Conservation (phyloP, 2,113 vertebrate genomes). For the Brachyhypopomus occidentalis region DNA sequence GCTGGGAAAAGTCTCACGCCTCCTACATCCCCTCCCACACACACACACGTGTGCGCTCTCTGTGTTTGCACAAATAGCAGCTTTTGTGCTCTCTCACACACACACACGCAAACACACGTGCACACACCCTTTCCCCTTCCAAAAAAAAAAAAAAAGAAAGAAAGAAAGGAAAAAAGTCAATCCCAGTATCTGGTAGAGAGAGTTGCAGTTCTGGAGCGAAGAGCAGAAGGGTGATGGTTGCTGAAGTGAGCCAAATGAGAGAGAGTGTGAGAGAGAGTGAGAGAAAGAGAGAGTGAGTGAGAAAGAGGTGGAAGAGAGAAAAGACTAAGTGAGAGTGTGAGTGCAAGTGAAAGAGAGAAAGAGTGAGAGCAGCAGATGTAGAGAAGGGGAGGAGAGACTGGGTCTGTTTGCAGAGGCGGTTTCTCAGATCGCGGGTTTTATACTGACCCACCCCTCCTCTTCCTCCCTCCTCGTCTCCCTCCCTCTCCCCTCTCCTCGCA, state of each 20-base stretch:
- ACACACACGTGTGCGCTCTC: slow-evolving; percentile 49
- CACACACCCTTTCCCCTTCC: slow-evolving; percentile 61
- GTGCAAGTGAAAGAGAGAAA: slow-evolving; percentile 36
- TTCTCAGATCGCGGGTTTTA: slow-evolving; percentile 79
- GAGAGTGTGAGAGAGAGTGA: slow-evolving; percentile 57
- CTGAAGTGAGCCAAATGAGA: neutral
- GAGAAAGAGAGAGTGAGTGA: slow-evolving; percentile 42
- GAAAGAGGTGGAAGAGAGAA: slow-evolving; percentile 54
- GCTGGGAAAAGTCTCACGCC: slow-evolving; percentile 48
- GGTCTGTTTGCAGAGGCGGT: slow-evolving; percentile 74
- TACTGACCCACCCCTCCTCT: slow-evolving; percentile 60
- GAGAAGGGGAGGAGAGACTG: slow-evolving; percentile 56
- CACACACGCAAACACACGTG: slow-evolving; percentile 56
- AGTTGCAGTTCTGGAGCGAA: slow-evolving; percentile 45
- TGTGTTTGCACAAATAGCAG: too few relatives aligned
- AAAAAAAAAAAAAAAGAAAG: slow-evolving; percentile 30
- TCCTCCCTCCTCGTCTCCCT: slow-evolving; percentile 4
- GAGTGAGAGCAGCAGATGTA: slow-evolving; percentile 68
- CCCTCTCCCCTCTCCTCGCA: slow-evolving; percentile 23
- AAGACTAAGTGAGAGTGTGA: slow-evolving; percentile 41
- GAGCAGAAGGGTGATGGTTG: too few relatives aligned
- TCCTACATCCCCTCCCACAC: slow-evolving; percentile 63
- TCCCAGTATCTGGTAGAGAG: slow-evolving; percentile 42
- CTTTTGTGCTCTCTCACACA: too few relatives aligned
- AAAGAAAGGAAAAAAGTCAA: slow-evolving; percentile 32